Percentiles rank a stretch among this genome's conserved stretches.
Conservation (phyloP, 2,888 invertebrate species). For the Nematopogon swammerdamellus region DNA sequence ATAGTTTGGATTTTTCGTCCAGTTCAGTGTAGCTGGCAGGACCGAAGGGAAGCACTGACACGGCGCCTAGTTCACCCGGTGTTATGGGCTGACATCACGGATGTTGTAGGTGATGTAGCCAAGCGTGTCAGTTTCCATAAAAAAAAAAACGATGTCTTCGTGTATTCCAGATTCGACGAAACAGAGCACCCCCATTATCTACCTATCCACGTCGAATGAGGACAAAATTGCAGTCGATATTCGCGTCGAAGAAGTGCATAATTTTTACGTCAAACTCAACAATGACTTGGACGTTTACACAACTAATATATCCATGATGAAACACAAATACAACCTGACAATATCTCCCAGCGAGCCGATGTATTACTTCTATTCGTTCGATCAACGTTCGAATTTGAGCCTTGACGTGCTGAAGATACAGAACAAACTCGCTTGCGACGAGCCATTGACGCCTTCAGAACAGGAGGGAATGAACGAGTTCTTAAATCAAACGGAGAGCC, state of each 20-base stretch:
- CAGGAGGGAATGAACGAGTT: slow-evolving; percentile 17
- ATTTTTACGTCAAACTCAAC: slow-evolving; percentile 54
- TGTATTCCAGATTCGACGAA: too few species aligned
- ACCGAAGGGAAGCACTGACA: too few species aligned
- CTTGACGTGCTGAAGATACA: not conserved
- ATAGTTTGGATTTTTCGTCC: too few species aligned
- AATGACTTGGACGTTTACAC: not conserved
- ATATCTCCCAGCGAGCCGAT: slow-evolving; percentile 47
- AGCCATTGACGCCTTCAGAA: slow-evolving; percentile 24
- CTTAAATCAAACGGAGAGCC: slow-evolving; percentile 17
- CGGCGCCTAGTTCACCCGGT: too few species aligned
- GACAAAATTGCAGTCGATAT: slow-evolving; percentile 56
- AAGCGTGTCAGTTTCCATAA: too few species aligned
- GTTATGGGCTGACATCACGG: too few species aligned
- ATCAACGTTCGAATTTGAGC: slow-evolving; percentile 23
- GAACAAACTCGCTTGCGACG: slow-evolving; percentile 52
- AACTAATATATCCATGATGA: slow-evolving; percentile 13
- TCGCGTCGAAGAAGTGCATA: slow-evolving; percentile 50
- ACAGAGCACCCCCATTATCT: slow-evolving; percentile 63
- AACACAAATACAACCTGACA: slow-evolving; percentile 33
- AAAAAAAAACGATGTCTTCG: too few species aligned
- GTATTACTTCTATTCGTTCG: slow-evolving; percentile 55
- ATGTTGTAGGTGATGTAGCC: too few species aligned
- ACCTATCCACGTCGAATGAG: slow-evolving; percentile 64
- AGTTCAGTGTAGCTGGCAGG: too few species aligned